A percentile compares a stretch with the other conserved stretches of the same genome.
Conservation (phyloP, 2,797 vertebrate species). For the Phataginus tricuspis region DNA sequence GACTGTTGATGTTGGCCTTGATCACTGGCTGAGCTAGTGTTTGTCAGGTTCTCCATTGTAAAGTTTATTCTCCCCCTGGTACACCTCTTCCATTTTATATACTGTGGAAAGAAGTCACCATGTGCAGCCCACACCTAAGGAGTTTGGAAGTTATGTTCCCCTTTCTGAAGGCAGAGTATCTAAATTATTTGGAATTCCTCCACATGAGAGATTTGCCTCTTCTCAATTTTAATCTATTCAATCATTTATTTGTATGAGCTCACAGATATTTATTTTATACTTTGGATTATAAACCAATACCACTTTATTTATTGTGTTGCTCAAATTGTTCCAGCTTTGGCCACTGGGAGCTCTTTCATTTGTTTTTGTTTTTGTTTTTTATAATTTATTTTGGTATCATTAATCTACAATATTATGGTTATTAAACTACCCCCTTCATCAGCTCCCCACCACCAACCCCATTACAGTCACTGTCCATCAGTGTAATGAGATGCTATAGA, state of each 20-base stretch:
- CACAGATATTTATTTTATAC: no score
- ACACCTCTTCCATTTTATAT: background rate
- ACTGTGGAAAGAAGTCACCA: background rate
- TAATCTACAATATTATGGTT: no score
- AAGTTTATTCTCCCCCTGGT: background rate
- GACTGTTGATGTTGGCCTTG: constrained; percentile 25
- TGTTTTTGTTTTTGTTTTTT: no score
- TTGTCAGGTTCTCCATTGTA: background rate
- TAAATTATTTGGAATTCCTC: background rate
- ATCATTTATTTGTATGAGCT: background rate
- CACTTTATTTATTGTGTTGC: no score
- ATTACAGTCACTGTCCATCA: no score
- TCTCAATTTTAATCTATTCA: background rate
- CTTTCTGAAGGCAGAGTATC: background rate
- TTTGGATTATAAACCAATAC: no score
- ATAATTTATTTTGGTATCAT: no score
- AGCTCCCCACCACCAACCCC: no score
- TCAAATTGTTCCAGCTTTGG: no score
- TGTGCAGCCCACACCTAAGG: background rate
- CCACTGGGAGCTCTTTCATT: no score
- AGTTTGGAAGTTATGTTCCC: background rate
- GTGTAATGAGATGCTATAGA: no score
- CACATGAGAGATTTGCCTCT: background rate
- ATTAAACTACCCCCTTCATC: no score
- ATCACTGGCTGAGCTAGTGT: background rate